Evolutionary conservation across 2,888 invertebrate genomes (phyloP), one percentile per base, ranked within the genome.

Genomic region (Geophilus truncorum): DNA sequence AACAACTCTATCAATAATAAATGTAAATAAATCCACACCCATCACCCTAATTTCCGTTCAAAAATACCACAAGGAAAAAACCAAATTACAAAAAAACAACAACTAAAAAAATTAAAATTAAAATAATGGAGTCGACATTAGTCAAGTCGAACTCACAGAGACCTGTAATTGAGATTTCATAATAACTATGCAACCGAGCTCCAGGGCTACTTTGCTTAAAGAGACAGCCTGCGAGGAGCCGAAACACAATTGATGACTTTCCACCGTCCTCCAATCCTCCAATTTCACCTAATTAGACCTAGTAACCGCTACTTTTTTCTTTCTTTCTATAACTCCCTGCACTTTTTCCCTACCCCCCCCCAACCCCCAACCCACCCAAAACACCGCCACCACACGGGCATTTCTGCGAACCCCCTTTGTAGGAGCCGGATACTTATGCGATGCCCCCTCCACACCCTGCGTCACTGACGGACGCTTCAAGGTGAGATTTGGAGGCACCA

Each of bases 401-500:
- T 70, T 70, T 70, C 70, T 23, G 10, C 18, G 70, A 28, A 70
- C 28, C n/a, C 30, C 30, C 32, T 36, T 77, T 77, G 77, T 21
- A 32, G 32, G 77, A 77, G 77, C 32, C 62, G 62, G 62, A 62
- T 62, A 62, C 62, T 62, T 62, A 62, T 62, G 62, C 15, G 62
- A 62, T 62, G 62, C 62, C 62, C 62, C 62, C 45, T 25, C 15
- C 77, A 30, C 32, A 15, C 77, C 77, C 7, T 15, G 12, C n/a
- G 45, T 45, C 12, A n/a, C 45, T 78, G 78, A 78, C 36, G 78
- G 78, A 78, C 45, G 28, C 45, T 32, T 78, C 78, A 78, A 78
- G 78, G 78, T 78, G 78, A 78, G 78, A 78, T 78, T 45, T 45
- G 21, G 62, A 62, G 21, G 32, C 40, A 45, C 78, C 40, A 78